These are phyloP conservation scores for Armadillidium nasatum DNA, from an alignment of 1,140 invertebrate genomes.

Conservation along the genomic window DNA sequence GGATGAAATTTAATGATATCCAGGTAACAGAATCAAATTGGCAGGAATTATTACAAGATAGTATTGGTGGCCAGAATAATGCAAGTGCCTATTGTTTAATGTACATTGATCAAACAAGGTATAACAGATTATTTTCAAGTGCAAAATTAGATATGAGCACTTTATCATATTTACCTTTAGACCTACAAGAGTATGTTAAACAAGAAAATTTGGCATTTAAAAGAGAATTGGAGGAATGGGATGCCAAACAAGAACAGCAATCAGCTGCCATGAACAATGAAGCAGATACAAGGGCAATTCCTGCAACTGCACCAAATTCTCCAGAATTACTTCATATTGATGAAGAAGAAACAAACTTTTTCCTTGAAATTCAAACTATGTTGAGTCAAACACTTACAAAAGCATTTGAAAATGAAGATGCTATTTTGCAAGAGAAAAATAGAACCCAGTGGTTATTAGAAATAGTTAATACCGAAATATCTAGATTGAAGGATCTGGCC, in stretches of 20 bases:
- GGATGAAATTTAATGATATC: slow-evolving; percentile 54
- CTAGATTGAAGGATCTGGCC: neutral
- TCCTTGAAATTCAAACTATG: neutral
- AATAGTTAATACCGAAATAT: neutral
- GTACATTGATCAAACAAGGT: slow-evolving; percentile 50
- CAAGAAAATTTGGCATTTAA: slow-evolving; percentile 50
- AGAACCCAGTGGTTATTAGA: neutral
- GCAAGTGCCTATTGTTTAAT: slow-evolving; percentile 55
- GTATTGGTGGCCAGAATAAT: slow-evolving; percentile 54
- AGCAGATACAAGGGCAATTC: neutral
- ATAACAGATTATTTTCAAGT: slow-evolving; percentile 42
- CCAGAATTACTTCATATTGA: neutral
- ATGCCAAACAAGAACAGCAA: slow-evolving; percentile 33
- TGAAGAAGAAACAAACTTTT: slow-evolving; percentile 1
- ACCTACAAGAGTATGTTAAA: slow-evolving; percentile 49
- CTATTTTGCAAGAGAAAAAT: neutral
- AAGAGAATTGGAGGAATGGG: slow-evolving; percentile 51
- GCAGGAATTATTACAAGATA: slow-evolving; percentile 53
- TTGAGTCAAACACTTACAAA: neutral
- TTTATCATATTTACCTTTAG: slow-evolving; percentile 46
- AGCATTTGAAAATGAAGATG: neutral
- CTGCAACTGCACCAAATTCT: neutral
- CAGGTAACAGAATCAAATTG: slow-evolving; percentile 53
- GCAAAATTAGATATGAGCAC: slow-evolving; percentile 19
- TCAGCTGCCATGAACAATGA: neutral